phyloP scores from a whole-genome alignment of 64 coral and sea anemone species.

The Dendronephthya gigantea region DNA sequence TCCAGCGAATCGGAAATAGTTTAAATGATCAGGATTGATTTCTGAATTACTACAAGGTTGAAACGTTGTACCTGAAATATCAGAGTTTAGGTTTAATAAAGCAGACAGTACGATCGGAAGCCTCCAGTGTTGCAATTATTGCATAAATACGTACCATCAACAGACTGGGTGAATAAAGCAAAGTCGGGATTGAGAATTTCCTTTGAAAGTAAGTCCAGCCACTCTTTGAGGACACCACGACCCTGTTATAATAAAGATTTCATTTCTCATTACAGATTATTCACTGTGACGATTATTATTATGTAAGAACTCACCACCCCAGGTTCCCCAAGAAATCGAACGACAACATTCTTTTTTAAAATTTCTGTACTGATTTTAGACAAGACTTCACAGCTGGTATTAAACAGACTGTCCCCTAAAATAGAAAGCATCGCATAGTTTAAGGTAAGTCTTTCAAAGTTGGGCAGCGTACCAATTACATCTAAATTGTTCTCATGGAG shows the following conservation, averaged over 20 bases:
- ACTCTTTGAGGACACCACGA: slow-evolving; percentile 39
- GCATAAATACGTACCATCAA: slow-evolving; percentile 28
- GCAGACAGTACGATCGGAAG: background rate
- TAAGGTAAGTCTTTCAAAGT: background rate
- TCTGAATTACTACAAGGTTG: slow-evolving; percentile 47
- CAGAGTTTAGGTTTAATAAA: background rate
- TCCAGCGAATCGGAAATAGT: slow-evolving; percentile 54
- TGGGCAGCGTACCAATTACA: background rate
- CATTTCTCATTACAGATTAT: background rate
- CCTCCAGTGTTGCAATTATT: background rate
- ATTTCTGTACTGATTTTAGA: slow-evolving; percentile 46
- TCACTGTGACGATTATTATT: no score
- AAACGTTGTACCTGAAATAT: slow-evolving; percentile 32
- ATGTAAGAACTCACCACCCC: slow-evolving; percentile 38
- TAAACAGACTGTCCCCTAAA: slow-evolving; percentile 36
- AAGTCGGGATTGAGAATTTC: slow-evolving; percentile 55
- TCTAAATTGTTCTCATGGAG: background rate
- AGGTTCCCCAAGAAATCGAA: slow-evolving; percentile 49
- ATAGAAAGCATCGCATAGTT: background rate
- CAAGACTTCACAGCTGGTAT: slow-evolving; percentile 42
- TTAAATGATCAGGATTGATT: slow-evolving; percentile 53
- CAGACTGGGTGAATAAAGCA: slow-evolving; percentile 48
- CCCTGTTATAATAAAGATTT: slow-evolving; percentile 20
- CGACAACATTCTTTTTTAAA: slow-evolving; percentile 49
- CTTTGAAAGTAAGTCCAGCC: slow-evolving; percentile 38